Percentiles rank a stretch among this genome's conserved stretches.
Evolutionary conservation across 53 echinoderm and acorn worm genomes (phyloP).

Genomic region (Paracentrotus lividus): DNA sequence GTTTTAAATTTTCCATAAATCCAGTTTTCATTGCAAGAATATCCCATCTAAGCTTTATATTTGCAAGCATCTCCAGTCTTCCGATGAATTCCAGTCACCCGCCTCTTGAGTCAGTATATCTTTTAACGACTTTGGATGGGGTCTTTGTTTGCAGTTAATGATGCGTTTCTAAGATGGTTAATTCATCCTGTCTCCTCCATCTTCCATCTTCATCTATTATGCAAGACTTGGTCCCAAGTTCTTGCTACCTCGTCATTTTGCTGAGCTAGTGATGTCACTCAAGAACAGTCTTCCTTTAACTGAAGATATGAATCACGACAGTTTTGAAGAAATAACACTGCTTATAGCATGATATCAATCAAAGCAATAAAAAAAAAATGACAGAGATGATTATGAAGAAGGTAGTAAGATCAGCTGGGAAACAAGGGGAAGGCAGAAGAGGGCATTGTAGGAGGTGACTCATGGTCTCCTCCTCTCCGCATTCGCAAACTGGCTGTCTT

Average conservation of each 20-base stretch:
- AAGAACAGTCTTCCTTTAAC: neutral
- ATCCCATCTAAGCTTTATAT: neutral
- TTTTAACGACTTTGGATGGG: neutral
- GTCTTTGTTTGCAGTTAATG: constrained; percentile 28
- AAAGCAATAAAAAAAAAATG: neutral
- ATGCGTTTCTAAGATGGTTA: constrained; percentile 36
- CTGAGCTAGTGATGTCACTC: neutral
- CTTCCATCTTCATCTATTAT: constrained; percentile 21
- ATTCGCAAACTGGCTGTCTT: no score
- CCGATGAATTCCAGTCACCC: neutral
- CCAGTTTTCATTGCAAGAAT: neutral
- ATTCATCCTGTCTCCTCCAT: constrained; percentile 12
- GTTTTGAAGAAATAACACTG: neutral
- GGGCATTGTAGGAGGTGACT: no score
- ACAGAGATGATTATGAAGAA: neutral
- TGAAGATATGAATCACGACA: neutral
- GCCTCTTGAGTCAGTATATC: neutral
- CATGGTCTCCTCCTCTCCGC: no score
- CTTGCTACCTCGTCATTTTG: neutral
- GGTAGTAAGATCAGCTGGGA: no score
- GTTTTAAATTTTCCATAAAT: no score
- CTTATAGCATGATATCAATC: neutral
- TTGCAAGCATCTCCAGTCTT: neutral
- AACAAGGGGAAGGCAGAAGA: no score
- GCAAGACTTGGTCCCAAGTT: neutral